phyloP scores from a whole-genome alignment of 2,888 invertebrate species.

The Melanostoma mellinum region DNA sequence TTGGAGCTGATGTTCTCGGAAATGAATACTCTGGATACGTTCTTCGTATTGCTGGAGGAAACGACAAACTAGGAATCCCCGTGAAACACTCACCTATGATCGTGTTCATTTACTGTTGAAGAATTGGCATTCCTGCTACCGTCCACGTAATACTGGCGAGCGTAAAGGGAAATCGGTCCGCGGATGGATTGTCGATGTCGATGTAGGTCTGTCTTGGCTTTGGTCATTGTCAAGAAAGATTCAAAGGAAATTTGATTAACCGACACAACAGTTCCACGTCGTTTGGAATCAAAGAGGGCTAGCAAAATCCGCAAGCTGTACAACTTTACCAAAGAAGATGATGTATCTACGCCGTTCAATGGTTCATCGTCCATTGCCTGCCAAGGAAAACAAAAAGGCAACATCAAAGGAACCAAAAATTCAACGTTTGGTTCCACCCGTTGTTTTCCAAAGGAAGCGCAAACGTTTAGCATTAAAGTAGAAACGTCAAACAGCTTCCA shows the following conservation, averaged over 20 bases:
- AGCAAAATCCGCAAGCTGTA: constrained; percentile 98
- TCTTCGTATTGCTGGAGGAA: constrained; percentile 97
- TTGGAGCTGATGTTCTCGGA: constrained; percentile 96
- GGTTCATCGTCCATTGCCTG: constrained; percentile 94
- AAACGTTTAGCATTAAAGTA: constrained; percentile 94
- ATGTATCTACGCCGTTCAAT: constrained; percentile 98
- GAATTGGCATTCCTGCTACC: constrained; percentile 98
- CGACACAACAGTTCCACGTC: constrained; percentile 95
- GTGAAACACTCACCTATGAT: constrained; percentile 99
- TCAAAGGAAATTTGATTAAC: constrained; percentile 97
- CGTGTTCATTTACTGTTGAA: constrained; percentile 97
- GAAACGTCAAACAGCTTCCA: constrained; percentile 89
- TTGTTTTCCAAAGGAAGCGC: constrained; percentile 93
- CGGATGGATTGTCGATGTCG: constrained; percentile 99
- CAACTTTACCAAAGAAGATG: constrained; percentile 97
- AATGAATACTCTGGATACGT: constrained; percentile 99
- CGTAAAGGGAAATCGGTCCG: constrained; percentile 99
- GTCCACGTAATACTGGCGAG: constrained; percentile 97
- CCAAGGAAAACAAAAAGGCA: constrained; percentile 90
- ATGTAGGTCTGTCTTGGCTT: constrained; percentile 97
- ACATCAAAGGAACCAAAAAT: constrained; percentile 95
- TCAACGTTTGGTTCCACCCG: constrained; percentile 96
- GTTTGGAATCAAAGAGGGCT: constrained; percentile 98
- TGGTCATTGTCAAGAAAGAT: constrained; percentile 97
- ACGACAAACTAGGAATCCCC: constrained; percentile 99